Evolutionary conservation across 2,113 vertebrate species (phyloP).

Genomic region (Ameiurus melas): DNA sequence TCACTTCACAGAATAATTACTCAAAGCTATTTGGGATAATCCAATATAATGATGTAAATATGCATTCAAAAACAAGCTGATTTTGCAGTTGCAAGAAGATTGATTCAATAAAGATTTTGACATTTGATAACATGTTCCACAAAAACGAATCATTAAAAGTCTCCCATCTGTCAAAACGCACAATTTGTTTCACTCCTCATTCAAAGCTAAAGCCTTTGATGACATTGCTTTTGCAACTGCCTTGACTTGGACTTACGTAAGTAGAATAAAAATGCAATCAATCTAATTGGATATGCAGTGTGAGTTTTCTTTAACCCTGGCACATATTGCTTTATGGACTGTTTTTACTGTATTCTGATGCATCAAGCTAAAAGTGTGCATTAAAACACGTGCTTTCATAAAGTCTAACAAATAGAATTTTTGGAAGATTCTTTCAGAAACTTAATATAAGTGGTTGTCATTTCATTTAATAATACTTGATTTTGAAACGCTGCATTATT

Average conservation of each 20-base stretch:
- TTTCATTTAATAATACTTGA: neutral
- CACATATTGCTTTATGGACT: neutral
- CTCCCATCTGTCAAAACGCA: neutral
- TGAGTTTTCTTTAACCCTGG: neutral
- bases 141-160: neutral
- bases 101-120: neutral
- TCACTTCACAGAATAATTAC: slow-evolving; percentile 20
- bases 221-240: neutral
- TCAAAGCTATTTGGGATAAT: neutral
- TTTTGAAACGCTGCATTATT: neutral
- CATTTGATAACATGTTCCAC: slow-evolving; percentile 12
- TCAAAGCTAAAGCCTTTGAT: slow-evolving; percentile 8
- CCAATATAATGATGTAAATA: neutral
- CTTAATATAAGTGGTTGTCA: neutral
- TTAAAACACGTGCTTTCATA: neutral
- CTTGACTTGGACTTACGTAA: neutral
- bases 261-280: neutral
- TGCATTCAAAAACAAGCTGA: slow-evolving; percentile 1
- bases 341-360: neutral
- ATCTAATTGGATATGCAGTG: neutral
- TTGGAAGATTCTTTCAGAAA: neutral
- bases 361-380: neutral
- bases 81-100: neutral
- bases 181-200: neutral
- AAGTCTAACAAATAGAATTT: neutral